Base-by-base conservation (phyloP, 2,797 vertebrate genomes). In the Morelia viridis region DNA sequence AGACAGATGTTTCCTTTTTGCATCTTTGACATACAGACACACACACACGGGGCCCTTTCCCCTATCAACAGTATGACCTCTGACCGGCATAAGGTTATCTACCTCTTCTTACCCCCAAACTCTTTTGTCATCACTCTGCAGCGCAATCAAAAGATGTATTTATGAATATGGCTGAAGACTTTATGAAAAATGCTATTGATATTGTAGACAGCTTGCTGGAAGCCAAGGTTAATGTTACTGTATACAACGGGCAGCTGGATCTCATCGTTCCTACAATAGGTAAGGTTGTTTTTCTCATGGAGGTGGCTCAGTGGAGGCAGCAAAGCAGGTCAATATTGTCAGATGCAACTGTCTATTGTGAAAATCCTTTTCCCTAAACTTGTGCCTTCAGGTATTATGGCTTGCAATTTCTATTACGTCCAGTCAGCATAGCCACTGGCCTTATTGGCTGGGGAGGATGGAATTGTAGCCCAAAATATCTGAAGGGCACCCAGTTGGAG, bases 221-320 rank as follows among this genome's bases (percentile, higher is more conserved):
- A 7, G 98, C 97, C 0, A 98, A 98, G 0, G 95, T 99, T 94
- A 99, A 97, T 0, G 98, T 99, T 90, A 99, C 98, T 0, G 95
- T 99, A 91, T 99, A 99, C 92, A 99, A 99, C 0, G 99, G 99
- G n/a, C 99, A 99, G 96, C 97, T 99, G 90, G 99, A 99, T 95
- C 98, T 99, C 92, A 99, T 99, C 0, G 99, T 99, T 97, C 98
- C 99, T 97, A 99, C 99, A 22, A 98, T 99, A 93, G 99, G 99
- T 99, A 98, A 96, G 97, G 35, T 35, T 62, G 1, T 90, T 76
- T 26, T 31, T 91, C 19, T 58, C 35, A 13, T 8, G 31, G 6
- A 60, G 15, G 5, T 26, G 88, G 85, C 58, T 85, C 1, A 22
- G 35, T 65, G 80, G 85, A 64, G 83, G 4, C 19, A 84, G 76